Evolutionary conservation across 2,797 vertebrate species (phyloP).

Genomic region (Microcaecilia unicolor): DNA sequence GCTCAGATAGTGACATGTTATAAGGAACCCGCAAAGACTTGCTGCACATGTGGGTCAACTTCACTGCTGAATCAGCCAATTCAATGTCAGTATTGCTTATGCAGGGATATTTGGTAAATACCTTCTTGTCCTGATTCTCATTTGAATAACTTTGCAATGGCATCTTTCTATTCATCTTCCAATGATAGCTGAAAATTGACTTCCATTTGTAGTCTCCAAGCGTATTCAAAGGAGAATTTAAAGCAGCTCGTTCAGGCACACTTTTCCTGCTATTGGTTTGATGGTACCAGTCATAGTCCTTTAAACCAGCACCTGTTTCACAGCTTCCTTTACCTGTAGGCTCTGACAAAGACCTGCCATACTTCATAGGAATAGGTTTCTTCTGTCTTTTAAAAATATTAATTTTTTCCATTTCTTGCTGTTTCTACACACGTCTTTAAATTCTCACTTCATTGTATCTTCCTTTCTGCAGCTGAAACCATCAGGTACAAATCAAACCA

Average conservation of each 20-base stretch:
- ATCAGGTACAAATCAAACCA: no score
- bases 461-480: no score
- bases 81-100: background rate
- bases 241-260: slow-evolving; percentile 22
- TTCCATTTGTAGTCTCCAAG: slow-evolving; percentile 37
- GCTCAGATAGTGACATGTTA: slow-evolving; percentile 53
- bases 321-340: slow-evolving; percentile 29
- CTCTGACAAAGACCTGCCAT: slow-evolving; percentile 48
- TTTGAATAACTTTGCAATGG: background rate
- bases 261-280: slow-evolving; percentile 37
- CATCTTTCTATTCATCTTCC: slow-evolving; percentile 26
- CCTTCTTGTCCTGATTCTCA: no score
- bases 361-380: slow-evolving; percentile 26
- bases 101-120: background rate
- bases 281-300: slow-evolving; percentile 39
- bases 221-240: slow-evolving; percentile 22
- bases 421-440: slow-evolving; percentile 6
- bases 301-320: slow-evolving; percentile 24
- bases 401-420: slow-evolving; percentile 35
- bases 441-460: slow-evolving; percentile 2
- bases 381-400: slow-evolving; percentile 46
- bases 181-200: slow-evolving; percentile 24
- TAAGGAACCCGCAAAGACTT: slow-evolving; percentile 30
- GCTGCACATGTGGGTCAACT: background rate
- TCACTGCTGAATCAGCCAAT: background rate